These are phyloP conservation scores for Columbina picui DNA, from an alignment of 2,113 vertebrate species.

Conservation along the genomic window DNA sequence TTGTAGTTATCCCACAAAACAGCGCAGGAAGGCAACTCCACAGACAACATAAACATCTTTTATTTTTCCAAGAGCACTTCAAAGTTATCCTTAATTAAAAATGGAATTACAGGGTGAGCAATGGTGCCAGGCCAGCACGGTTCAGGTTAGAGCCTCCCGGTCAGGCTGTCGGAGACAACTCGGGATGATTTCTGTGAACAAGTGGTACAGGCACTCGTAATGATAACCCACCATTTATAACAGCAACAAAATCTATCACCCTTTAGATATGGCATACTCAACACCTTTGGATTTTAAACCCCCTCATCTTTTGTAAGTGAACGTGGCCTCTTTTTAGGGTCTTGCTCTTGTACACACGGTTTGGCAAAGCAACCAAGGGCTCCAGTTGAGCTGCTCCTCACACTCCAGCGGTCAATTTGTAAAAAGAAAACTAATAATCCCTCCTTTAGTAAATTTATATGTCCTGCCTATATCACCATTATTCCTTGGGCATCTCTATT, in stretches of 20 bases:
- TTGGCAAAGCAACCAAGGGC: not conserved
- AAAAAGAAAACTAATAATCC: not conserved
- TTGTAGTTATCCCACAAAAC: not conserved
- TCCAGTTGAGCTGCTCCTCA: not conserved
- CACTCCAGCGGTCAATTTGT: not conserved
- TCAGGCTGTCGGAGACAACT: not conserved
- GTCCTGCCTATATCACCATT: not conserved
- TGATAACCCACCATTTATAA: not conserved
- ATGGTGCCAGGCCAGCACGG: not conserved
- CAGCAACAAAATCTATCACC: not conserved
- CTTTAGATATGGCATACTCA: not conserved
- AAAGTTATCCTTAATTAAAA: conserved; percentile 37
- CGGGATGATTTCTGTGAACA: not conserved
- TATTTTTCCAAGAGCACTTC: conserved; percentile 24
- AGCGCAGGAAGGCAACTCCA: not conserved
- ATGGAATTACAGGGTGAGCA: not conserved
- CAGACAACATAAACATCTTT: not conserved
- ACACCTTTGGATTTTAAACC: not conserved
- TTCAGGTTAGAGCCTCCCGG: not conserved
- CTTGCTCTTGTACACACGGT: not conserved
- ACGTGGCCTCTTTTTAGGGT: not conserved
- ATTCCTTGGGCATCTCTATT: not conserved
- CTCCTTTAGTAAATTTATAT: not conserved
- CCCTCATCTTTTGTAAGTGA: not conserved
- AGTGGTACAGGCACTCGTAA: not conserved